Percentiles rank a stretch among this genome's conserved stretches.
Conservation (phyloP, 2,797 vertebrate genomes). For the Melanotaenia maccullochi region DNA sequence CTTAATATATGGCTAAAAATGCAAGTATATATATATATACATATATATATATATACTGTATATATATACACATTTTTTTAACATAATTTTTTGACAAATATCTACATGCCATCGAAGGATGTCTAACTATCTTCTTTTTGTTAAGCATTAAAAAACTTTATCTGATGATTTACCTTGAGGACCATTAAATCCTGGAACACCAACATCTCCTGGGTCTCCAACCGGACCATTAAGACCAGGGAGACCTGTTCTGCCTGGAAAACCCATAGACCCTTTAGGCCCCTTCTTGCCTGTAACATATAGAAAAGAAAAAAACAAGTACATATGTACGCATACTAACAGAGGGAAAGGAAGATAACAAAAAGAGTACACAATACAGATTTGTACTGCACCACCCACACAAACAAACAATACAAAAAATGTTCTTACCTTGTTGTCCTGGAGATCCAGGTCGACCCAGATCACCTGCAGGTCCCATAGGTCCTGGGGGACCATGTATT, state of each 20-base stretch:
- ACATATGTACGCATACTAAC: background rate
- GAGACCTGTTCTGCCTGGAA: conserved; percentile 44
- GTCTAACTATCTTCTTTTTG: too few relatives aligned
- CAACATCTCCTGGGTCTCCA: conserved; percentile 65
- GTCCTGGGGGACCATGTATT: conserved; percentile 40
- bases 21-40: too few relatives aligned
- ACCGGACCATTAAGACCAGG: conserved; percentile 49
- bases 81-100: too few relatives aligned
- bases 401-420: background rate
- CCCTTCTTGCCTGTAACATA: conserved; percentile 64
- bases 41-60: too few relatives aligned
- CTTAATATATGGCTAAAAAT: too few relatives aligned
- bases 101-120: too few relatives aligned
- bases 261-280: conserved; percentile 36
- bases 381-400: background rate
- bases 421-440: conserved; percentile 64
- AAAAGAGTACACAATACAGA: background rate
- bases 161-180: conserved; percentile 61
- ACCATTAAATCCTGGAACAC: conserved; percentile 62
- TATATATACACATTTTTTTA: too few relatives aligned
- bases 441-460: conserved; percentile 55
- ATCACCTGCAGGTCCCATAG: conserved; percentile 44
- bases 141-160: too few relatives aligned
- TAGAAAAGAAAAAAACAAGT: background rate
- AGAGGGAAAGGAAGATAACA: background rate